Conservation (phyloP, 1,140 invertebrate species). For the Anastrepha obliqua region DNA sequence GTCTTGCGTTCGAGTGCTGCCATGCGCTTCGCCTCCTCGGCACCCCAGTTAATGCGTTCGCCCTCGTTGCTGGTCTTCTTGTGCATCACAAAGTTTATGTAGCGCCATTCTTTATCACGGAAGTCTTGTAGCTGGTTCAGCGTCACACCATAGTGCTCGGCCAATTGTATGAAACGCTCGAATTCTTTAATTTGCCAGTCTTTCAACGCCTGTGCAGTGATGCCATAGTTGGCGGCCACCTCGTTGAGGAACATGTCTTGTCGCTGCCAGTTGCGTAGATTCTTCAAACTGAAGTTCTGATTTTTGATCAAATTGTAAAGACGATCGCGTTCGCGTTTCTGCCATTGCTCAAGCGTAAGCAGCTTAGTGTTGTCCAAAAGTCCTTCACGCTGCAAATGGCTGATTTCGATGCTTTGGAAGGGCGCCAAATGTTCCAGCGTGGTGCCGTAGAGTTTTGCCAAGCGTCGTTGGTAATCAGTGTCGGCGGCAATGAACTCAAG, state of each 20-base stretch:
- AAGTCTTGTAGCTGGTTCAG: conserved; percentile 68
- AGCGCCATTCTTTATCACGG: conserved; percentile 67
- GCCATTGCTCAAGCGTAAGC: conserved; percentile 64
- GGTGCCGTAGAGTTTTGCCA: conserved; percentile 64
- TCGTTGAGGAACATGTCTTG: conserved; percentile 63
- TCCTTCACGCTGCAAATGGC: conserved; percentile 61
- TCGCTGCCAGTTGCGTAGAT: conserved; percentile 67
- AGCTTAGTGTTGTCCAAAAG: conserved; percentile 63
- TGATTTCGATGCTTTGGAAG: conserved; percentile 63
- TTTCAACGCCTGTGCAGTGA: conserved; percentile 63
- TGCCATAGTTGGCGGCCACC: conserved; percentile 62
- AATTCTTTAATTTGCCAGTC: conserved; percentile 69
- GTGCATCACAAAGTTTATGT: conserved; percentile 65
- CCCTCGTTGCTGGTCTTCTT: conserved; percentile 59
- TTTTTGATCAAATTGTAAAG: conserved; percentile 69
- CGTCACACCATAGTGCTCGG: conserved; percentile 64
- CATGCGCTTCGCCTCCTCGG: conserved; percentile 61
- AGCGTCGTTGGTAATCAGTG: conserved; percentile 61
- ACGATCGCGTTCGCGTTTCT: conserved; percentile 69
- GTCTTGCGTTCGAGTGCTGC: conserved; percentile 60
- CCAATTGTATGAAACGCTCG: conserved; percentile 63
- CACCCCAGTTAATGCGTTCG: conserved; percentile 61
- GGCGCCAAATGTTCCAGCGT: conserved; percentile 63
- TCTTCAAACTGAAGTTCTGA: conserved; percentile 65
- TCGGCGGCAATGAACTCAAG: conserved; percentile 65